Evolutionary conservation across 2,797 vertebrate genomes (phyloP), one percentile per base, ranked within the genome.

Genomic region (Mormyrus hasselquistii): DNA sequence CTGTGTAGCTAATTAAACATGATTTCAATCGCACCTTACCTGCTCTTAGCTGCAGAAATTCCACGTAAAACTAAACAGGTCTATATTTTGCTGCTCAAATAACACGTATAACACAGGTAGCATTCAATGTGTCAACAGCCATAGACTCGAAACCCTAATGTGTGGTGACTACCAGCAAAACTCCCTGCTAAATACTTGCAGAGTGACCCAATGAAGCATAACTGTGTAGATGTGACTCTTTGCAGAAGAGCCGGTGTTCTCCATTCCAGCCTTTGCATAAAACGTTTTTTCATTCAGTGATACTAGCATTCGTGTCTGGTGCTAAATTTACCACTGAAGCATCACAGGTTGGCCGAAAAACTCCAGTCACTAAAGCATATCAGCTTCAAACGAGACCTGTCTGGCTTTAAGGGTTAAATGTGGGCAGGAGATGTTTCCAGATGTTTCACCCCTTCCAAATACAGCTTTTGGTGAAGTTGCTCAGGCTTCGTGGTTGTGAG

Each of bases 361-460:
- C 49, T 25, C 4, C 49, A 52, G 44, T 84, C 25, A 19, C 82
- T 84, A 84, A 84, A 84, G 47, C 53, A 41, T 53, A 87, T 87
- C 5, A 44, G 5, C 19, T 59, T 57, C 86, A 41, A 34, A 87
- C 34, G 52, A 10, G 19, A 41, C 8, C 86, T 1, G 8, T 12
- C 2, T n/a, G 8, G 34, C 3, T 59, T n/a, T 87, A 16, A 16
- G 22, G 14, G 52, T 87, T 8, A 7, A n/a, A 87, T 41, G 50
- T 49, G 76, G 91, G 89, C 88, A 91, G 91, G 49, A 44, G 89
- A 91, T 83, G 91, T 89, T 89, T 90, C 91, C 87, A 59, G 90
- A 92, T 92, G 91, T 89, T 85, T 89, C 91, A 92, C 90, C 91
- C 91, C 19, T 87, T 91, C 91, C 92, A 94, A 90, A 91, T 92